Percentiles rank a stretch among this genome's conserved stretches.
These are phyloP conservation scores for Vulpes ferrilata DNA, from an alignment of 2,113 vertebrate species.

Conservation along the genomic window DNA sequence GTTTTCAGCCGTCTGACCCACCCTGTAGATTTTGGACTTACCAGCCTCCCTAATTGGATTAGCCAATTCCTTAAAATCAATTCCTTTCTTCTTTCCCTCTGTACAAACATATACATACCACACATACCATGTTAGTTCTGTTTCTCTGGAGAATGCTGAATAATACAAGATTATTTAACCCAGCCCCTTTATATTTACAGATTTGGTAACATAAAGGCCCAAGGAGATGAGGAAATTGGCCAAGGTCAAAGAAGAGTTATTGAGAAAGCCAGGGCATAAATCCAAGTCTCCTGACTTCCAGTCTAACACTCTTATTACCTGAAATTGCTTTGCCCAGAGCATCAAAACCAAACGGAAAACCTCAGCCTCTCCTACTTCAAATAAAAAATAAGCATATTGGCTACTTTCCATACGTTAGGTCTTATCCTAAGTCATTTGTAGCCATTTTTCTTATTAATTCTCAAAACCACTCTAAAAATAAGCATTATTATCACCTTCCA, in stretches of 20 bases:
- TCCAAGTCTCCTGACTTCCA: neutral
- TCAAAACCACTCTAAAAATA: neutral
- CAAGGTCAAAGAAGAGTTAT: neutral
- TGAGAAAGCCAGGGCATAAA: neutral
- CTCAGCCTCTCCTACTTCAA: neutral
- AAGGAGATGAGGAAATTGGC: neutral
- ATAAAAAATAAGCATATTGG: neutral
- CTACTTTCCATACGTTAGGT: neutral
- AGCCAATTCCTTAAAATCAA: neutral
- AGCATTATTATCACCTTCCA: neutral
- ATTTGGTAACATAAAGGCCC: conserved; percentile 25
- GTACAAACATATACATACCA: neutral
- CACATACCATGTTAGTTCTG: neutral
- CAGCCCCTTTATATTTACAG: neutral
- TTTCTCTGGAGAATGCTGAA: neutral
- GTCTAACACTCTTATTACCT: neutral
- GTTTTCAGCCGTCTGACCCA: neutral
- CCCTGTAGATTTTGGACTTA: neutral
- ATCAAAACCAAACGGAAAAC: neutral
- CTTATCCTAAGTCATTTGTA: neutral
- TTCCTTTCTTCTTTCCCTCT: neutral
- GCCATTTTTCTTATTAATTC: conserved; percentile 8
- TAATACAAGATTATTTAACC: neutral
- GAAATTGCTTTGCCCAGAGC: neutral
- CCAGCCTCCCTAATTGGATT: neutral